Percentiles rank a stretch among this genome's conserved stretches.
Evolutionary conservation across 30 jellyfish, hydroid and myxozoan genomes (phyloP).

Genomic region (Chironex yamaguchii): DNA sequence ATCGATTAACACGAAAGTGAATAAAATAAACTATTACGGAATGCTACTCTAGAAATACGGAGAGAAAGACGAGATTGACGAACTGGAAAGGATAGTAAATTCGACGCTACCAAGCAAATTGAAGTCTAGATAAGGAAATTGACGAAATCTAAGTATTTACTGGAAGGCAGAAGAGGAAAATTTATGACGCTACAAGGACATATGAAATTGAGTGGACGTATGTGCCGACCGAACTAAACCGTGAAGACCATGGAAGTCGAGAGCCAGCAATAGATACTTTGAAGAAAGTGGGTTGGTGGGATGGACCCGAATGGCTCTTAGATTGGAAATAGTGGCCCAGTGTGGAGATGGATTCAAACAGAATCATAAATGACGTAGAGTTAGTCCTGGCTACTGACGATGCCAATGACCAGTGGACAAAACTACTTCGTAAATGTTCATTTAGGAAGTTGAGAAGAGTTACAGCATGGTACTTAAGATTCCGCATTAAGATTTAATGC

Average conservation of each 20-base stretch:
- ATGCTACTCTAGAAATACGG: too few relatives aligned
- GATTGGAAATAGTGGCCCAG: slow-evolving; percentile 23
- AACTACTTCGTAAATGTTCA: neutral
- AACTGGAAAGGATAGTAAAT: too few relatives aligned
- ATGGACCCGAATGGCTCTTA: slow-evolving; percentile 52
- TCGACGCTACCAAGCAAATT: too few relatives aligned
- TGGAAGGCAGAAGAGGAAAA: too few relatives aligned
- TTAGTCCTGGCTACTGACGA: neutral
- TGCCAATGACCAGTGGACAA: neutral
- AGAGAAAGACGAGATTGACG: too few relatives aligned
- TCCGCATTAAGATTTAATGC: neutral
- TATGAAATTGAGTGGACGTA: neutral
- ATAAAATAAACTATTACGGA: too few relatives aligned
- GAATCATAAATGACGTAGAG: neutral
- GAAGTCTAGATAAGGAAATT: too few relatives aligned
- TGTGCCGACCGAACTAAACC: neutral
- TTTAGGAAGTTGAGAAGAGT: slow-evolving; percentile 30
- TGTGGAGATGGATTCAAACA: neutral
- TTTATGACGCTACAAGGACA: slow-evolving; percentile 11
- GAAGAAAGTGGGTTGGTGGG: slow-evolving; percentile 31
- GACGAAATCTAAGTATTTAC: too few relatives aligned
- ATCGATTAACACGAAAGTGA: too few relatives aligned
- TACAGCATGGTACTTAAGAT: slow-evolving; percentile 13
- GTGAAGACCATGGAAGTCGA: slow-evolving; percentile 2
- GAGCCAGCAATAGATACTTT: slow-evolving; percentile 8